Evolutionary conservation across 1,140 invertebrate species (phyloP).

Genomic region (Panagrolaimus sp.): DNA sequence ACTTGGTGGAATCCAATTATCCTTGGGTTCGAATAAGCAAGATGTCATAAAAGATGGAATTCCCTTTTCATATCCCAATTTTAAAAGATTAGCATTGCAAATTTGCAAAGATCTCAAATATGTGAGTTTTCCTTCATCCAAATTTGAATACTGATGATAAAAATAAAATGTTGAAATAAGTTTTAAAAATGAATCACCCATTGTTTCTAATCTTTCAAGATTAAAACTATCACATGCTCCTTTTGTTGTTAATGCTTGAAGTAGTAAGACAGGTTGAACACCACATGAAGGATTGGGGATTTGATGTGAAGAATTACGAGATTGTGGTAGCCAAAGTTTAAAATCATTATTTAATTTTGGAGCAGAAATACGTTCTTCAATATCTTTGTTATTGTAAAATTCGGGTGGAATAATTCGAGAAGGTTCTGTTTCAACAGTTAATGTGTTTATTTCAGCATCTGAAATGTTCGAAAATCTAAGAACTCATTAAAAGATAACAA

Average conservation of each 20-base stretch:
- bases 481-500: no score
- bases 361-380: no score
- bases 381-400: no score
- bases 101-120: conserved; percentile 79
- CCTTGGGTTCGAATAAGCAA: conserved; percentile 95
- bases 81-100: conserved; percentile 79
- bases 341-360: no score
- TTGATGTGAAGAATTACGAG: no score
- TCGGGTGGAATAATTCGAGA: no score
- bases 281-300: conserved; percentile 30
- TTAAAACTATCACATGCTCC: conserved; percentile 99
- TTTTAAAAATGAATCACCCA: conserved; percentile 97
- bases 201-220: conserved; percentile 90
- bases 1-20: conserved; percentile 96
- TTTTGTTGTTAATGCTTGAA: conserved; percentile 86
- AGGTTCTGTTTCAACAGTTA: no score
- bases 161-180: conserved; percentile 95
- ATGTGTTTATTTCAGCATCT: no score
- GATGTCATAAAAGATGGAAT: conserved; percentile 92
- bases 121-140: conserved; percentile 94
- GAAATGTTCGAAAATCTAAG: no score
- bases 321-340: no score
- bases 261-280: conserved; percentile 48
- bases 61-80: conserved; percentile 77
- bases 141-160: conserved; percentile 87